A percentile compares a stretch with the other conserved stretches of the same genome.
phyloP scores from a whole-genome alignment of 2,888 invertebrate genomes.

The Congeria kusceri region DNA sequence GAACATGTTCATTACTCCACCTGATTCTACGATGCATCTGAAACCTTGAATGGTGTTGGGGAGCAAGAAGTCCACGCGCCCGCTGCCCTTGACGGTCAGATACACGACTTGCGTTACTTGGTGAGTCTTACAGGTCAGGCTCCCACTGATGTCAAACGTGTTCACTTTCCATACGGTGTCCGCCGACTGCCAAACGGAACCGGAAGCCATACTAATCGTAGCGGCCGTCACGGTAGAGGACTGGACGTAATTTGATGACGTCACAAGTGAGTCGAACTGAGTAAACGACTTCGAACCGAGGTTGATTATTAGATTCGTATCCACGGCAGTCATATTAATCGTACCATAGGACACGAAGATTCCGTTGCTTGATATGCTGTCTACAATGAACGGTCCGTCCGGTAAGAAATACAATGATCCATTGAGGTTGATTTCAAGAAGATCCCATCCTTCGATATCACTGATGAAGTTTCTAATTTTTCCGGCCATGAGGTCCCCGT shows the following conservation, averaged over 20 bases:
- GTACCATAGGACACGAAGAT: constrained; percentile 47
- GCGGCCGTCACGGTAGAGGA: constrained; percentile 50
- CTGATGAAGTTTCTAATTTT: constrained; percentile 48
- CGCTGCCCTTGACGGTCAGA: constrained; percentile 40
- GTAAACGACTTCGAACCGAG: constrained; percentile 43
- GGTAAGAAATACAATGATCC: constrained; percentile 64
- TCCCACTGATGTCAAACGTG: constrained; percentile 43
- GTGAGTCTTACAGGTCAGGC: constrained; percentile 44
- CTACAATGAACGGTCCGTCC: constrained; percentile 57
- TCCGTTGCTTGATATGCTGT: constrained; percentile 57
- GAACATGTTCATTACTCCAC: constrained; percentile 56
- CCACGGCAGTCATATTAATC: constrained; percentile 46
- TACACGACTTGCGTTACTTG: constrained; percentile 40
- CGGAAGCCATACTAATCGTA: constrained; percentile 32
- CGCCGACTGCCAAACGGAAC: constrained; percentile 54
- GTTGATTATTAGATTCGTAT: constrained; percentile 27
- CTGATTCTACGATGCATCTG: constrained; percentile 33
- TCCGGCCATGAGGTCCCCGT: constrained; percentile 63
- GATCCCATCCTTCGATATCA: constrained; percentile 62
- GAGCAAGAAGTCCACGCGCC: constrained; percentile 48
- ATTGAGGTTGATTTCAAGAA: constrained; percentile 51
- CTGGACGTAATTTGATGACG: constrained; percentile 36
- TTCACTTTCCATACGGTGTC: constrained; percentile 54
- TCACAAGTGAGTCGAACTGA: constrained; percentile 52
- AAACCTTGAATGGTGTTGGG: constrained; percentile 43